These are phyloP conservation scores for Holacanthus passer DNA, from an alignment of 2,113 vertebrate genomes.

Conservation along the genomic window DNA sequence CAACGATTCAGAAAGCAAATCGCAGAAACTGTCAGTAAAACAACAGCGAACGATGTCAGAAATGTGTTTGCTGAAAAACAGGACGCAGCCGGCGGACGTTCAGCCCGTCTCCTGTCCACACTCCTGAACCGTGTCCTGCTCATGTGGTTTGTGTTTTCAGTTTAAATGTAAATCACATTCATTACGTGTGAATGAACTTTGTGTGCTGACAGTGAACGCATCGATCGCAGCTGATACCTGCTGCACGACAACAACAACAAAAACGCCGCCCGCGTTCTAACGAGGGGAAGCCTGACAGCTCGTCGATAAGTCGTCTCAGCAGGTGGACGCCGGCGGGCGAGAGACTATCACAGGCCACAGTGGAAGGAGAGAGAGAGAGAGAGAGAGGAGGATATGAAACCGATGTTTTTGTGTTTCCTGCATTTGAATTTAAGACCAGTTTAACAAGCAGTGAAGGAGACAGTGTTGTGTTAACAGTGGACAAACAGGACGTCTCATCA, in stretches of 20 bases:
- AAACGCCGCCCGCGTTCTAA: conserved; percentile 4
- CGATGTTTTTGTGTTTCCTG: neutral
- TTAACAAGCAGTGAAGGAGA: conserved; percentile 1
- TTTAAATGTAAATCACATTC: neutral
- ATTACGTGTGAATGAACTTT: neutral
- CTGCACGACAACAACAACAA: conserved; percentile 17
- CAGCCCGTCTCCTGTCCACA: too few relatives aligned
- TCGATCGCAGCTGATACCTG: conserved; percentile 7
- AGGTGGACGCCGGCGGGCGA: neutral
- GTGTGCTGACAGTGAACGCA: conserved; percentile 13
- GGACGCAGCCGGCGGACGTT: too few relatives aligned
- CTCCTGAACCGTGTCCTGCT: too few relatives aligned
- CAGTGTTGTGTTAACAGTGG: too few relatives aligned
- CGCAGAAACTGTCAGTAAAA: too few relatives aligned
- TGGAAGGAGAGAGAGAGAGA: neutral
- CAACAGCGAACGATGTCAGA: too few relatives aligned
- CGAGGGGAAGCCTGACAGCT: conserved; percentile 54
- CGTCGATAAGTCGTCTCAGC: conserved; percentile 48
- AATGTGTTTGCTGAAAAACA: too few relatives aligned
- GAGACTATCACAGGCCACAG: conserved; percentile 3
- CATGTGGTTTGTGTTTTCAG: too few relatives aligned
- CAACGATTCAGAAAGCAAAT: too few relatives aligned
- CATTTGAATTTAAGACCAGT: neutral
- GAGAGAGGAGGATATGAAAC: neutral
- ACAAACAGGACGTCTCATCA: too few relatives aligned